Percentiles rank a stretch among this genome's conserved stretches.
phyloP scores from a whole-genome alignment of 2,113 vertebrate genomes.

The Dasyurus viverrinus region DNA sequence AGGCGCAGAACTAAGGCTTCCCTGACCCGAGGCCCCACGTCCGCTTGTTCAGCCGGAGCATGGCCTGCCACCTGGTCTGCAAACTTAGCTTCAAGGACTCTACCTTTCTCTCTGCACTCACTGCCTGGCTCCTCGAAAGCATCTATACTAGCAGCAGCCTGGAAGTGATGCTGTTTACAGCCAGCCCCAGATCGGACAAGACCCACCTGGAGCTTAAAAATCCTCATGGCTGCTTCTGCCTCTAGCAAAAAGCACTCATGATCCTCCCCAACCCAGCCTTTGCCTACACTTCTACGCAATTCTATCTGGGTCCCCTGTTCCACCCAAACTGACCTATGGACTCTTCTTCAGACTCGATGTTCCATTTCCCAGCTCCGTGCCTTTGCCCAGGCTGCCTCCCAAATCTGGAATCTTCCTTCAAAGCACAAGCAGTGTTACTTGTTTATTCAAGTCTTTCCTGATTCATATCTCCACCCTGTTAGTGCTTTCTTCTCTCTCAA shows the following conservation, averaged over 20 bases:
- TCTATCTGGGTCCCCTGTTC: background rate
- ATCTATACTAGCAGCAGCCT: background rate
- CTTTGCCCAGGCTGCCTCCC: background rate
- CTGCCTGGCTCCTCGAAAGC: background rate
- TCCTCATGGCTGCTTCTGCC: background rate
- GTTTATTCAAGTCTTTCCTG: background rate
- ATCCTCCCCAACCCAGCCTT: background rate
- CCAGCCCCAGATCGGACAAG: background rate
- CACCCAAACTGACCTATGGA: background rate
- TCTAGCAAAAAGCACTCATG: background rate
- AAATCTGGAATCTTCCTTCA: background rate
- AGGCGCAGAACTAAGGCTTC: background rate
- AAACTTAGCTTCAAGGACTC: background rate
- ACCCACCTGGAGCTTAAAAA: background rate
- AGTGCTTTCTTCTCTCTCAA: background rate
- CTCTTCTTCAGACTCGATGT: background rate
- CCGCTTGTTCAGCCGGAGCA: background rate
- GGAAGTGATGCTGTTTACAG: background rate
- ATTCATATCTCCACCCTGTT: background rate
- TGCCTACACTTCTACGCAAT: background rate
- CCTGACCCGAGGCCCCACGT: background rate
- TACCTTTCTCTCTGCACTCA: background rate
- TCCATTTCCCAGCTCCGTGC: too few relatives aligned
- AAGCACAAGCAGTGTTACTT: background rate
- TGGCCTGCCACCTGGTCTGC: background rate